phyloP scores from a whole-genome alignment of 2,797 vertebrate genomes.

The Sparidentex hasta region DNA sequence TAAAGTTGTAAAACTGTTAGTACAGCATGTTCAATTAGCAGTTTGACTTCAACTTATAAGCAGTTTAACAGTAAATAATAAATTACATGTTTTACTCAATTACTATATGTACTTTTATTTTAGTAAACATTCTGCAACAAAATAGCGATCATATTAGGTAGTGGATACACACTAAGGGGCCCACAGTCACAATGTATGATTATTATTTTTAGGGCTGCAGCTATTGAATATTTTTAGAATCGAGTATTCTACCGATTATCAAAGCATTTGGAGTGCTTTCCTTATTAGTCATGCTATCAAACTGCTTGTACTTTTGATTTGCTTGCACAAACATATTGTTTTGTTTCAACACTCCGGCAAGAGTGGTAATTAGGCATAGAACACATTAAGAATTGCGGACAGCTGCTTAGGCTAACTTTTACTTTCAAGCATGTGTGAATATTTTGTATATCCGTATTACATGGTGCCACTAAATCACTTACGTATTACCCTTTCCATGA shows the following conservation, averaged over 20 bases:
- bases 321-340: slow-evolving; percentile 22
- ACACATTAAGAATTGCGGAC: slow-evolving; percentile 28
- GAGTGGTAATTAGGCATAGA: slow-evolving; percentile 10
- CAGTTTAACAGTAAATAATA: slow-evolving; percentile 18
- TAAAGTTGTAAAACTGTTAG: slow-evolving; percentile 27
- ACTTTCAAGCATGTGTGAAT: slow-evolving; percentile 5
- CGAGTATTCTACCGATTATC: too few relatives aligned
- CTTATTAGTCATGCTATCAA: slow-evolving; percentile 20
- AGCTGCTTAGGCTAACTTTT: slow-evolving; percentile 17
- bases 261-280: slow-evolving; percentile 5
- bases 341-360: slow-evolving; percentile 7
- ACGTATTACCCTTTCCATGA: not conserved
- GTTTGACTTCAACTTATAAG: slow-evolving; percentile 21
- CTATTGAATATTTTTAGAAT: too few relatives aligned
- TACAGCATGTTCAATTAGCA: slow-evolving; percentile 17
- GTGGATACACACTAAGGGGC: not conserved
- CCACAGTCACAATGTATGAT: not conserved
- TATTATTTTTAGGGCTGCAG: too few relatives aligned
- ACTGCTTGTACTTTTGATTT: slow-evolving; percentile 31
- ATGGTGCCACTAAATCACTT: not conserved
- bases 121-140: slow-evolving; percentile 14
- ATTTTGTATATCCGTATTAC: not conserved
- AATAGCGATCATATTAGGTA: not conserved
- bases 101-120: slow-evolving; percentile 10
- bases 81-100: slow-evolving; percentile 14